A percentile compares a stretch with the other conserved stretches of the same genome.
phyloP scores from a whole-genome alignment of 2,888 invertebrate species.

The Chirona hameri region DNA sequence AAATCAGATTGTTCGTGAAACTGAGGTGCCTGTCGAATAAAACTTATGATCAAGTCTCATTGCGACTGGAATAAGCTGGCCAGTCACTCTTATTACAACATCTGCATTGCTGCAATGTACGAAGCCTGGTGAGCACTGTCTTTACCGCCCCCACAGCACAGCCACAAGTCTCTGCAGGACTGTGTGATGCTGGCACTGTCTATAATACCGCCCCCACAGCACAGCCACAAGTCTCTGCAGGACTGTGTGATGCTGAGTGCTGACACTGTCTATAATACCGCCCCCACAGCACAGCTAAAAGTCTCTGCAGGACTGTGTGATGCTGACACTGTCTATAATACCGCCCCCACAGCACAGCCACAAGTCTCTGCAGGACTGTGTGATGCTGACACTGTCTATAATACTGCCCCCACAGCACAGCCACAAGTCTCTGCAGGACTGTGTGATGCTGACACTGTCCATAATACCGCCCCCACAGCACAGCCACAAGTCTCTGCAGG shows the following conservation, averaged over 20 bases:
- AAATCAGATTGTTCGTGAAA: too few relatives aligned
- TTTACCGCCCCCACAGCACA: slow-evolving; percentile 47
- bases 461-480: slow-evolving; percentile 46
- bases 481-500: slow-evolving; percentile 53
- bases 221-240: slow-evolving; percentile 53
- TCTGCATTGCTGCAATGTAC: slow-evolving; percentile 51
- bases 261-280: too few relatives aligned
- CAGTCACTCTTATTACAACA: too few relatives aligned
- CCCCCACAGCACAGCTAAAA: too few relatives aligned
- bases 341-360: slow-evolving; percentile 50
- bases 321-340: background rate
- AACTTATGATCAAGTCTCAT: too few relatives aligned
- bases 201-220: slow-evolving; percentile 44
- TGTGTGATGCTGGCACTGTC: slow-evolving; percentile 45
- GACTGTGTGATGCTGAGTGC: slow-evolving; percentile 53
- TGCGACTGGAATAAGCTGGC: too few relatives aligned
- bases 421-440: too few relatives aligned
- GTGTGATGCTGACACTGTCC: background rate
- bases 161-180: slow-evolving; percentile 54
- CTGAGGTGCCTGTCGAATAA: too few relatives aligned
- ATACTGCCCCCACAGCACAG: too few relatives aligned
- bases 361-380: slow-evolving; percentile 53
- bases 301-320: too few relatives aligned
- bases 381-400: too few relatives aligned
- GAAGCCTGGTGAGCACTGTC: slow-evolving; percentile 40